These are phyloP conservation scores for Berghia stephanieae DNA, from an alignment of 1,140 invertebrate species.

Conservation along the genomic window DNA sequence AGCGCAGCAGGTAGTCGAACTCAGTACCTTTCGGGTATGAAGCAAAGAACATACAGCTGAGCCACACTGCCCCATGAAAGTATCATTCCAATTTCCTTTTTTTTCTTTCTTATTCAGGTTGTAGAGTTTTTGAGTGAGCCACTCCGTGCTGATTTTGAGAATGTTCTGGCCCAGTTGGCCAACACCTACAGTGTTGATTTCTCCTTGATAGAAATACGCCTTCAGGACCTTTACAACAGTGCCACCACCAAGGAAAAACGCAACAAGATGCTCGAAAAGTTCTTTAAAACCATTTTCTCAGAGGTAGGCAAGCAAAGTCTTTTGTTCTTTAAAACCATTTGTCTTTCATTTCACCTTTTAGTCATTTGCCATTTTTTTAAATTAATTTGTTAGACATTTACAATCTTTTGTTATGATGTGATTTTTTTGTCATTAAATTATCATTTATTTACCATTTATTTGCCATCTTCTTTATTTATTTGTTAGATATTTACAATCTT, in stretches of 20 bases:
- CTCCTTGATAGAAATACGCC: conserved; percentile 72
- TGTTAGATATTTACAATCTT: too few species aligned
- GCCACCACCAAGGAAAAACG: conserved; percentile 95
- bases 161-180: conserved; percentile 87
- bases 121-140: conserved; percentile 87
- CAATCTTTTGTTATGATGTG: background rate
- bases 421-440: background rate
- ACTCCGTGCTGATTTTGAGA: conserved; percentile 86
- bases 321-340: background rate
- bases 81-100: too few species aligned
- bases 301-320: conserved; percentile 67
- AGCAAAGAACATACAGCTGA: too few species aligned
- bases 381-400: background rate
- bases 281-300: conserved; percentile 98
- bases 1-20: too few species aligned
- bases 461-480: background rate
- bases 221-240: conserved; percentile 89
- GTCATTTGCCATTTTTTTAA: too few species aligned
- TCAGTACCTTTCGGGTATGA: too few species aligned
- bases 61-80: too few species aligned
- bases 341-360: background rate
- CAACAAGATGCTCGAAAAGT: conserved; percentile 94
- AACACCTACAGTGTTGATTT: conserved; percentile 83
- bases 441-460: background rate
- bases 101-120: conserved; percentile 72